phyloP scores from a whole-genome alignment of 2,888 invertebrate species.

The Rhorus exstirpatorius region DNA sequence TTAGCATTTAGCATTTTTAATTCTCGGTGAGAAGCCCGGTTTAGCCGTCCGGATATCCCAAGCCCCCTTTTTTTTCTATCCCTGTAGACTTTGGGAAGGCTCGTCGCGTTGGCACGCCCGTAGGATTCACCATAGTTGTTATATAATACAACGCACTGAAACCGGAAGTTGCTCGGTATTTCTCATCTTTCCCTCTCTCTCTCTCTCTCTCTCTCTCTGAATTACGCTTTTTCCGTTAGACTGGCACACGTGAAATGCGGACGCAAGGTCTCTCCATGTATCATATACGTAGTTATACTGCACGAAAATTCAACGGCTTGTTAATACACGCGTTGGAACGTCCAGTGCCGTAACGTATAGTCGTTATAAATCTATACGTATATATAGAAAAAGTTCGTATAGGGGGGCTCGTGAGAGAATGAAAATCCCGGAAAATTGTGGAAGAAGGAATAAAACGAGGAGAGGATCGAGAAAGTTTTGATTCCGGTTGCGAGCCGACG shows the following conservation, averaged over 20 bases:
- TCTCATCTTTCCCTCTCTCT: conserved; percentile 47
- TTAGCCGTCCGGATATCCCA: conserved; percentile 65
- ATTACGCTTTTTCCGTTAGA: not conserved
- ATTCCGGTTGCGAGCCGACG: conserved; percentile 76
- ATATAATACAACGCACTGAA: conserved; percentile 59
- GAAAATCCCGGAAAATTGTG: conserved; percentile 70
- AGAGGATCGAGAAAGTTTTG: conserved; percentile 77
- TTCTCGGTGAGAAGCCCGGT: conserved; percentile 78
- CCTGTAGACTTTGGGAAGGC: conserved; percentile 52
- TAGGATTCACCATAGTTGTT: conserved; percentile 61
- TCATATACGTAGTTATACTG: conserved; percentile 45
- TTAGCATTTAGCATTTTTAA: conserved; percentile 85
- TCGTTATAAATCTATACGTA: conserved; percentile 64
- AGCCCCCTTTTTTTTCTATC: conserved; percentile 57
- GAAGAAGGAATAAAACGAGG: conserved; percentile 75
- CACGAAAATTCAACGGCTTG: conserved; percentile 75
- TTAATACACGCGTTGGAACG: conserved; percentile 66
- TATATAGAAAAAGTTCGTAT: conserved; percentile 26
- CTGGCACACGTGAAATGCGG: not conserved
- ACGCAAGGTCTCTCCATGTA: not conserved
- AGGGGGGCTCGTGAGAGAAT: conserved; percentile 53
- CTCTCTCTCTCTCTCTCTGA: not conserved
- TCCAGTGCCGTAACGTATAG: conserved; percentile 56
- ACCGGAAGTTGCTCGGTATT: conserved; percentile 66
- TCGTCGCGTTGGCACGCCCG: conserved; percentile 31